phyloP scores from a whole-genome alignment of 2,888 invertebrate species.

The Adelphocoris suturalis region DNA sequence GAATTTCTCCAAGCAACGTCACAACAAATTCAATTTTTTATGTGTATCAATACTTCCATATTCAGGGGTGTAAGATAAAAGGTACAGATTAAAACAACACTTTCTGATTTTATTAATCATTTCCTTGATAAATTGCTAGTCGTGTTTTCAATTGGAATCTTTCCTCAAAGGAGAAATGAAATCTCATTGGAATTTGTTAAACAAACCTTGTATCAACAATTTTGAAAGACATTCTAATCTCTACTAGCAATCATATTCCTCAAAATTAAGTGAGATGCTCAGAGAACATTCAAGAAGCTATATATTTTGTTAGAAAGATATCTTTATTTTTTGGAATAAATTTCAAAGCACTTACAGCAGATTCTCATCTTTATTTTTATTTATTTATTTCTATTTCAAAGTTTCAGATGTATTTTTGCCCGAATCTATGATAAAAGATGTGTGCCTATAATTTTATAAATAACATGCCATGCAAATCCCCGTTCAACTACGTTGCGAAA shows the following conservation, averaged over 20 bases:
- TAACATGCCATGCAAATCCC: constrained; percentile 65
- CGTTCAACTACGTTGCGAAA: constrained; percentile 43
- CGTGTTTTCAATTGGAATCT: too few species aligned
- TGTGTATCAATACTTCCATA: too few species aligned
- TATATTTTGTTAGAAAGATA: too few species aligned
- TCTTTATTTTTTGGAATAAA: background rate
- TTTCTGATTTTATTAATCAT: too few species aligned
- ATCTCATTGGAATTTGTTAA: too few species aligned
- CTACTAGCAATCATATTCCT: too few species aligned
- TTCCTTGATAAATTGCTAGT: too few species aligned
- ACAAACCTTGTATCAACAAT: too few species aligned
- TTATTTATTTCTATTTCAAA: background rate
- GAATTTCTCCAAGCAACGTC: background rate
- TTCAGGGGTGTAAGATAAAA: too few species aligned
- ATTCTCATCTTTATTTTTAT: background rate
- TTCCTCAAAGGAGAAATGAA: too few species aligned
- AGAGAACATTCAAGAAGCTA: background rate
- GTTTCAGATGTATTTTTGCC: background rate
- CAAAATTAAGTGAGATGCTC: background rate
- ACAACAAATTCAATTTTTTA: background rate
- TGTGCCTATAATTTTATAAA: constrained; percentile 63
- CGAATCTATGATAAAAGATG: constrained; percentile 34
- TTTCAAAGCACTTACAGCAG: constrained; percentile 5
- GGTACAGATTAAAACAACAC: too few species aligned
- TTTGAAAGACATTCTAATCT: too few species aligned